These are phyloP conservation scores for Trematomus loennbergii DNA, from an alignment of 2,113 vertebrate species.

Conservation along the genomic window DNA sequence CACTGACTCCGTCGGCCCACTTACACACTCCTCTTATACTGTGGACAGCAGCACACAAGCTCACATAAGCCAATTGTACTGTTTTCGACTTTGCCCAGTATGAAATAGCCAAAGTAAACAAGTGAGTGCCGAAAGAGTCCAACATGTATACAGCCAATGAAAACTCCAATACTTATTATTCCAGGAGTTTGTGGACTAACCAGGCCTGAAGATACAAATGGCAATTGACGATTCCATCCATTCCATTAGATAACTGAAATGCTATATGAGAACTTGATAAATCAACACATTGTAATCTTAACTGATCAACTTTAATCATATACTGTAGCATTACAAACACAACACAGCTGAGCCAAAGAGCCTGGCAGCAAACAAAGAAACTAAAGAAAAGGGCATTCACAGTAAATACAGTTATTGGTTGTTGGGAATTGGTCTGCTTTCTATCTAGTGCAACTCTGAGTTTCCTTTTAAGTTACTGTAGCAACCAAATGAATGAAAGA, in stretches of 20 bases:
- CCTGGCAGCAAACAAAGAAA: background rate
- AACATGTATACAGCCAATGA: slow-evolving; percentile 6
- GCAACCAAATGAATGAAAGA: too few species aligned
- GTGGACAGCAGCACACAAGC: slow-evolving; percentile 37
- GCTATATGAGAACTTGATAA: background rate
- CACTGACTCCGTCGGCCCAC: slow-evolving; percentile 53
- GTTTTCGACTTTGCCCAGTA: background rate
- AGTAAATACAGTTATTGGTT: background rate
- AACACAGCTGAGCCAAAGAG: background rate
- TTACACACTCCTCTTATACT: slow-evolving; percentile 29
- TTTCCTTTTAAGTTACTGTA: too few species aligned
- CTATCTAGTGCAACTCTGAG: background rate
- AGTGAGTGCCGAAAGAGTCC: slow-evolving; percentile 24
- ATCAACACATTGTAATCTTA: background rate
- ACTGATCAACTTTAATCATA: background rate
- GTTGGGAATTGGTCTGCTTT: background rate
- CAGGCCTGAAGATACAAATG: slow-evolving; percentile 6
- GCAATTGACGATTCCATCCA: background rate
- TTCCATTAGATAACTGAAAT: background rate
- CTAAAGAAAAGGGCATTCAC: background rate
- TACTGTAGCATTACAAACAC: background rate
- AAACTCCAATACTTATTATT: background rate
- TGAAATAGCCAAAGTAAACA: slow-evolving; percentile 38
- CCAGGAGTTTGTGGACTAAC: slow-evolving; percentile 4
- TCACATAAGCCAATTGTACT: slow-evolving; percentile 24